These are phyloP conservation scores for Musca domestica DNA, from an alignment of 1,140 invertebrate genomes.

Conservation along the genomic window DNA sequence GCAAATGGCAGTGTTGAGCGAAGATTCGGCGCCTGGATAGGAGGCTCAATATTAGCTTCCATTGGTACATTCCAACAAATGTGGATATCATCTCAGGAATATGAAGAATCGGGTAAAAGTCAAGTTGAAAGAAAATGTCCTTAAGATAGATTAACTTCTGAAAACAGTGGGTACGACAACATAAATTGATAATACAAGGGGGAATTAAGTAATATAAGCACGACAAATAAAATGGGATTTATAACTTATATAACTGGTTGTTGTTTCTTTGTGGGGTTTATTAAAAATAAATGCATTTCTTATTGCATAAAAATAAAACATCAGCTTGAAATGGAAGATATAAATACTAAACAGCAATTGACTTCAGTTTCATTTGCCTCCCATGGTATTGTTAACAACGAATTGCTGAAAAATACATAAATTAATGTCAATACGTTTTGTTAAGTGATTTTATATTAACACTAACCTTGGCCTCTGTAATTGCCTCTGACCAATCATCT, in stretches of 20 bases:
- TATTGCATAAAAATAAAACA: too few relatives aligned
- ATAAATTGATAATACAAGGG: background rate
- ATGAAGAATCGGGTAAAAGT: slow-evolving; percentile 89
- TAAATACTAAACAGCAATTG: too few relatives aligned
- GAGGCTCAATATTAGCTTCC: slow-evolving; percentile 92
- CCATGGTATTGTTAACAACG: slow-evolving; percentile 51
- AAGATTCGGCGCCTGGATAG: slow-evolving; percentile 93
- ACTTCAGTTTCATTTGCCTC: too few relatives aligned
- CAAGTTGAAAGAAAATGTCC: slow-evolving; percentile 93
- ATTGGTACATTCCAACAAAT: slow-evolving; percentile 96
- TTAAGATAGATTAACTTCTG: slow-evolving; percentile 46
- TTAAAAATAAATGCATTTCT: too few relatives aligned
- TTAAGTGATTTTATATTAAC: too few relatives aligned
- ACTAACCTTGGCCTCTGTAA: slow-evolving; percentile 47
- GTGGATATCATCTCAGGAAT: slow-evolving; percentile 97
- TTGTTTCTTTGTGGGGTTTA: too few relatives aligned
- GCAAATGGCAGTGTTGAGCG: slow-evolving; percentile 80
- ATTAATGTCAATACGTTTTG: background rate
- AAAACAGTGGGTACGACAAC: background rate
- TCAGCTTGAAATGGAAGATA: too few relatives aligned
- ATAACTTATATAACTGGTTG: too few relatives aligned
- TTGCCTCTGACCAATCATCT: slow-evolving; percentile 64
- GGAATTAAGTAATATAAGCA: background rate
- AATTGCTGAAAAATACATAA: slow-evolving; percentile 36
- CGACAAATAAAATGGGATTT: background rate